Evolutionary conservation across 2,797 vertebrate species (phyloP).

Genomic region (Rhinogobio ventralis): DNA sequence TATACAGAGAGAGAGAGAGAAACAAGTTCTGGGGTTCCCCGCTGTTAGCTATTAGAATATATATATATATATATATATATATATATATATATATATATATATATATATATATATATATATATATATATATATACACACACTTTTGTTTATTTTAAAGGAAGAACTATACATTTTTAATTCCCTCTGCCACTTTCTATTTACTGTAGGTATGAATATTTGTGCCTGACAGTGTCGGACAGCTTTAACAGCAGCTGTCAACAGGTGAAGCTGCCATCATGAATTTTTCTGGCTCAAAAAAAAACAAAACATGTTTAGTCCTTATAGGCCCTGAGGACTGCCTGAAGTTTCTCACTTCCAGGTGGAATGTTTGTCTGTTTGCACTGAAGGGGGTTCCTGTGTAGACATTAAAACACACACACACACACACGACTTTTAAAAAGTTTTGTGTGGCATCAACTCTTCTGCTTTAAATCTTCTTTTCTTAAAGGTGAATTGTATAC

Average conservation of each 20-base stretch:
- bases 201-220: background rate
- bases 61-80: no score
- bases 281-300: background rate
- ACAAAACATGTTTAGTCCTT: constrained; percentile 17
- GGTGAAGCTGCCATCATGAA: constrained; percentile 10
- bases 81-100: no score
- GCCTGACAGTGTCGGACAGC: background rate
- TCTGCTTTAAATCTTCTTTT: background rate
- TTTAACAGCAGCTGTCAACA: constrained; percentile 34
- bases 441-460: background rate
- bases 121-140: no score
- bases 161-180: background rate
- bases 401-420: background rate
- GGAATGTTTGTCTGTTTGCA: background rate
- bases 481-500: background rate
- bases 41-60: no score
- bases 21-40: no score
- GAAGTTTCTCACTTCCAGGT: background rate
- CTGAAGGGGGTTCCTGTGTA: background rate
- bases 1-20: background rate
- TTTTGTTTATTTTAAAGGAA: background rate
- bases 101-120: no score
- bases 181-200: background rate
- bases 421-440: background rate
- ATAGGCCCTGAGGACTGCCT: background rate